Evolutionary conservation across 1,140 invertebrate species (phyloP).

Genomic region (Lordiphosa stackelbergi): DNA sequence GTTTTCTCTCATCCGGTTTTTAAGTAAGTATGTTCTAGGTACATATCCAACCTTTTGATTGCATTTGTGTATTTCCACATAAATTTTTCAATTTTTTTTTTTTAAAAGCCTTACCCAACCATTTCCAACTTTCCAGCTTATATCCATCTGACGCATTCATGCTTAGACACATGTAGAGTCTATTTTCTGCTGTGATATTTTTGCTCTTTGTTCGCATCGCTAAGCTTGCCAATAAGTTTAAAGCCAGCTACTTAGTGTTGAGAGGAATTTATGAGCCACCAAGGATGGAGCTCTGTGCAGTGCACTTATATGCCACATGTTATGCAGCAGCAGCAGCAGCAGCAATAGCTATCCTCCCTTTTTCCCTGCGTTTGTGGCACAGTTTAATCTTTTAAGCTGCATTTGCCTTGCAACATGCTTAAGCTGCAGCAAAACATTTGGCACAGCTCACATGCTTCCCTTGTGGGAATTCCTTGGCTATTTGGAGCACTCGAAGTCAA

Average conservation of each 20-base stretch:
- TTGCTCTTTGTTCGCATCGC: conserved; percentile 9
- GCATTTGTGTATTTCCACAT: too few relatives aligned
- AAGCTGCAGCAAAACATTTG: conserved; percentile 67
- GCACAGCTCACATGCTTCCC: conserved; percentile 12
- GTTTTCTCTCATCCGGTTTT: too few relatives aligned
- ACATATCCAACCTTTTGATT: too few relatives aligned
- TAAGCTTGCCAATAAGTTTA: conserved; percentile 57
- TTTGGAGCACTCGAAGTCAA: conserved; percentile 56
- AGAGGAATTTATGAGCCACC: conserved; percentile 44
- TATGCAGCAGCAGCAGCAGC: conserved; percentile 1
- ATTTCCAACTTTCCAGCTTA: too few relatives aligned
- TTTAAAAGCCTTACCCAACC: too few relatives aligned
- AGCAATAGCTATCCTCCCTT: not conserved
- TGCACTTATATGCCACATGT: conserved; percentile 44
- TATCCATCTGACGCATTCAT: too few relatives aligned
- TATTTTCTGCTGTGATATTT: conserved; percentile 5
- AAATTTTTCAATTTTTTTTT: too few relatives aligned
- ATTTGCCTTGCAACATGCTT: conserved; percentile 71
- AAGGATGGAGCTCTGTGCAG: conserved; percentile 1
- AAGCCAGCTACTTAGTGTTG: conserved; percentile 61
- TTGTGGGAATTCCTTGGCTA: conserved; percentile 24
- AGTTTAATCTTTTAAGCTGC: conserved; percentile 73
- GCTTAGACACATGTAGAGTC: conserved; percentile 8
- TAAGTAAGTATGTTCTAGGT: too few relatives aligned
- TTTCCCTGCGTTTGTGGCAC: conserved; percentile 10